Evolutionary conservation across 2,113 vertebrate genomes (phyloP), one percentile per base, ranked within the genome.

Genomic region (Sphaerodactylus townsendi): DNA sequence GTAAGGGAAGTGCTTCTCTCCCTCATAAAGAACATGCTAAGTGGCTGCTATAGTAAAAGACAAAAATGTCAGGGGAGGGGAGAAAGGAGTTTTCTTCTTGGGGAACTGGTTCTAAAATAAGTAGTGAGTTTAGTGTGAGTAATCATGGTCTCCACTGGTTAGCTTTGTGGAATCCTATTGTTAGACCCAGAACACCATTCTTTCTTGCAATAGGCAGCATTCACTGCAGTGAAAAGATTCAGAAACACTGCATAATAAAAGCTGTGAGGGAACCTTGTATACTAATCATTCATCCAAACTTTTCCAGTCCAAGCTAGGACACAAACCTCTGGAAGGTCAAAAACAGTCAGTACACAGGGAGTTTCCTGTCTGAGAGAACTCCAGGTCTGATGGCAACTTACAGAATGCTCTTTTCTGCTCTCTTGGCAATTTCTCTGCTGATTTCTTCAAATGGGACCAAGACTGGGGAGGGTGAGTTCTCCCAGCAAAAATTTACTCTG

Each of bases 81-180:
- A 0, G 0, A 10, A 1, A 50, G 10, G 70, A 33, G 25, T 41
- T 65, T 77, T 80, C 0, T 76, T 39, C 7, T 30, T 17, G 13
- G 17, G 1, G 11, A 64, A 35, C 66, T 76, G 0, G 5, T 78
- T 79, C 53, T 66, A 46, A 87, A 88, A 41, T 4, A 46, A 15
- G 53, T 50, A 56, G 68, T 14, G 84, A 85, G 56, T 13, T 7
- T 71, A 66, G 56, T 70, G 41, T 78, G 77, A 91, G 93, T 94
- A 93, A 92, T 92, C 92, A 95, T 90, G 92, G 92, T 95, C 92
- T 94, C 92, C 93, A 72, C 94, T 91, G 70, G 81, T 64, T 93
- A 71, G 84, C 92, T 56, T 95, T 93, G 96, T 87, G 93, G 95
- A 96, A 96, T 97, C 93, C 95, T 93, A 50, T 95, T 96, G 92